A percentile compares a stretch with the other conserved stretches of the same genome.
These are phyloP conservation scores for Phlogophora meticulosa DNA, from an alignment of 2,888 invertebrate genomes.

Conservation along the genomic window DNA sequence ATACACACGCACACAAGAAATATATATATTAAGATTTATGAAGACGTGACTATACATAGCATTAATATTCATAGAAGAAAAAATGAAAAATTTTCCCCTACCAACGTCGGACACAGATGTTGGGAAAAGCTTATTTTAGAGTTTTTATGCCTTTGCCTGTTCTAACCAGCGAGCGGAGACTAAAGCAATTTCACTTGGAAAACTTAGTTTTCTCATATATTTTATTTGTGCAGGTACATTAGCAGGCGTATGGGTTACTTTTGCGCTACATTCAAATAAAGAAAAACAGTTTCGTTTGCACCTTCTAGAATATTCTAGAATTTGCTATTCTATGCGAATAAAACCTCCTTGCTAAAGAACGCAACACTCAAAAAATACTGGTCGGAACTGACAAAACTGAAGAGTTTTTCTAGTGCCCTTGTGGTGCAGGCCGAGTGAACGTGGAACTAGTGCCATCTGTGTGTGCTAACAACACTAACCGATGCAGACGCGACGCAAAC, in stretches of 20 bases:
- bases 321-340: background rate
- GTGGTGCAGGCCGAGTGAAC: background rate
- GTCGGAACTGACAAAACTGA: background rate
- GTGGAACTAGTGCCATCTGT: slow-evolving; percentile 25
- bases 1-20: too few relatives aligned
- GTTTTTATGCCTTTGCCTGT: slow-evolving; percentile 36
- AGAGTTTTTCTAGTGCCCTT: slow-evolving; percentile 16
- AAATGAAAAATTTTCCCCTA: background rate
- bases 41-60: slow-evolving; percentile 23
- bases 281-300: slow-evolving; percentile 29
- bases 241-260: slow-evolving; percentile 10
- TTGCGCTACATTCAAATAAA: slow-evolving; percentile 11
- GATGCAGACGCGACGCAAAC: slow-evolving; percentile 9
- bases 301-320: slow-evolving; percentile 4
- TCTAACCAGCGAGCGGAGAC: slow-evolving; percentile 9
- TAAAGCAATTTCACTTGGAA: slow-evolving; percentile 39
- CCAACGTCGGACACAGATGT: slow-evolving; percentile 25
- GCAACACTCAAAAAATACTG: slow-evolving; percentile 8
- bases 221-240: slow-evolving; percentile 8
- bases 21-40: too few relatives aligned
- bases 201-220: slow-evolving; percentile 28
- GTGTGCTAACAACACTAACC: slow-evolving; percentile 7
- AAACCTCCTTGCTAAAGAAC: slow-evolving; percentile 3
- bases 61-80: slow-evolving; percentile 24
- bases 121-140: slow-evolving; percentile 30